These are phyloP conservation scores for Heteromyza rotundicornis DNA, from an alignment of 2,888 invertebrate species.

Conservation along the genomic window DNA sequence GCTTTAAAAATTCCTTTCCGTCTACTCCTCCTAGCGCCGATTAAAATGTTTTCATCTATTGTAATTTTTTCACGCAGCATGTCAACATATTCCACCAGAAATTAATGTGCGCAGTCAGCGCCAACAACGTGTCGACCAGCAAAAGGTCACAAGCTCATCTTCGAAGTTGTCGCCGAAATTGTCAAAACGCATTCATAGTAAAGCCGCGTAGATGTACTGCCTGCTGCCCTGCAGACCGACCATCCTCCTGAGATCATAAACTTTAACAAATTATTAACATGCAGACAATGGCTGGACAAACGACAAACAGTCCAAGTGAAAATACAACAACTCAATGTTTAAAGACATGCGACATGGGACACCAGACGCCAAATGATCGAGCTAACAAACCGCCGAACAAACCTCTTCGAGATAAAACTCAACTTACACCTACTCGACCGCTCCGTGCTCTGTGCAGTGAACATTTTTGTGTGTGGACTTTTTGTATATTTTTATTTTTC, in stretches of 20 bases:
- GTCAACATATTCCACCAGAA: no score
- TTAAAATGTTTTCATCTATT: no score
- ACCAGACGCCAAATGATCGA: background rate
- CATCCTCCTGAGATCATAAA: constrained; percentile 12
- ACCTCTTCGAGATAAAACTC: constrained; percentile 1
- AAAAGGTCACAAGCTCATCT: no score
- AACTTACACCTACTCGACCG: background rate
- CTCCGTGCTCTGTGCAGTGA: background rate
- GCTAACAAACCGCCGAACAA: background rate
- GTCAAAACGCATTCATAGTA: background rate
- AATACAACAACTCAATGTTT: background rate
- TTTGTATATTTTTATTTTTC: no score
- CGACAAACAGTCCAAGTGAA: background rate
- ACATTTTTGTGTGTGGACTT: no score
- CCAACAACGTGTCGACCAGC: background rate
- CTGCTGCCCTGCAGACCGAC: no score
- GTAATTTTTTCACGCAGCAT: no score
- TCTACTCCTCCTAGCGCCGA: no score
- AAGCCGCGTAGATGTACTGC: no score
- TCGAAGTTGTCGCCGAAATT: background rate
- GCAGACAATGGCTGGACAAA: constrained; percentile 2
- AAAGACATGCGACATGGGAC: constrained; percentile 11
- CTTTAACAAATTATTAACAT: constrained; percentile 20
- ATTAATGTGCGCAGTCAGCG: no score
- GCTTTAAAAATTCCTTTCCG: no score